Conservation (phyloP, 2,797 vertebrate genomes). For the Gymnoscopelus braueri region DNA sequence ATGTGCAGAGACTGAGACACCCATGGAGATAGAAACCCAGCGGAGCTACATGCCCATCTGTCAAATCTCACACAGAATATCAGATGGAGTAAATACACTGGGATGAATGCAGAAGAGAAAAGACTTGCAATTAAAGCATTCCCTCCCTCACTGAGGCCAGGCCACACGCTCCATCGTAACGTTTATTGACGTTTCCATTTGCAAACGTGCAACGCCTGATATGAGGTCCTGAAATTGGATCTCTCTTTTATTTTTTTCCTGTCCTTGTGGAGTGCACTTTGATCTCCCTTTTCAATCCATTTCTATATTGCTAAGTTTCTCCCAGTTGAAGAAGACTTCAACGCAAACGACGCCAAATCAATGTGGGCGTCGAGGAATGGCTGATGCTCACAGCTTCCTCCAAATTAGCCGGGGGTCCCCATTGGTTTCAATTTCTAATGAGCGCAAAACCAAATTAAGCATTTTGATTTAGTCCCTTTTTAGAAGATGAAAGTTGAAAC, state of each 20-base stretch:
- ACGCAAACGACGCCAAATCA: constrained; percentile 57
- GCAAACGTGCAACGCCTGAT: constrained; percentile 43
- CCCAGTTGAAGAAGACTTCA: constrained; percentile 60
- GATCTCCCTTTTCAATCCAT: constrained; percentile 53
- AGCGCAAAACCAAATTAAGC: constrained; percentile 72
- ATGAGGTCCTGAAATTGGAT: constrained; percentile 36
- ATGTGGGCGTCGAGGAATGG: constrained; percentile 59
- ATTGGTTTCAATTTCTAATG: constrained; percentile 66
- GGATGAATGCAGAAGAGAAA: background rate
- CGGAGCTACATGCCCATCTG: background rate
- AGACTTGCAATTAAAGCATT: constrained; percentile 35
- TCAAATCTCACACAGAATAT: background rate
- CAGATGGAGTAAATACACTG: background rate
- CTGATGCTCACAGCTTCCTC: constrained; percentile 51
- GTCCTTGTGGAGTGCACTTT: constrained; percentile 38
- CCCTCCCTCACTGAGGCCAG: constrained; percentile 44
- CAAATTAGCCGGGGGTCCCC: constrained; percentile 62
- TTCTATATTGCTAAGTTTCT: constrained; percentile 51
- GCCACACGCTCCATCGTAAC: constrained; percentile 9
- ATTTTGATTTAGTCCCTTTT: constrained; percentile 70
- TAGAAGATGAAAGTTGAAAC: constrained; percentile 70
- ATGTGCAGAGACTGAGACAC: no score
- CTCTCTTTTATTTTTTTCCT: constrained; percentile 4
- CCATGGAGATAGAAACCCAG: background rate
- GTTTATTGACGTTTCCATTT: constrained; percentile 31